A percentile compares a stretch with the other conserved stretches of the same genome.
phyloP scores from a whole-genome alignment of 2,888 invertebrate genomes.

The Leucoma salicis region DNA sequence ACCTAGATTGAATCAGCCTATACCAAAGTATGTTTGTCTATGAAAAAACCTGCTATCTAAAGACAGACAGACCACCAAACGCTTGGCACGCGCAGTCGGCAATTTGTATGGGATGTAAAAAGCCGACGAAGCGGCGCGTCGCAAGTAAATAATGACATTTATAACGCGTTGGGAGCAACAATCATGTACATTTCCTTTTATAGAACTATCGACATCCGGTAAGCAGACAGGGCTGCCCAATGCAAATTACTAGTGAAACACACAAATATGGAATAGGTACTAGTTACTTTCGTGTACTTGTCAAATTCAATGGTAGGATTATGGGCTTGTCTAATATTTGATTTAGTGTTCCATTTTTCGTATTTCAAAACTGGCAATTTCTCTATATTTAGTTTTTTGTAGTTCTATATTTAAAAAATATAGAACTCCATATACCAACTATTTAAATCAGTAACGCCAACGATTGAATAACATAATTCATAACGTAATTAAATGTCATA shows the following conservation, averaged over 20 bases:
- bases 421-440: no score
- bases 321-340: no score
- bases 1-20: neutral
- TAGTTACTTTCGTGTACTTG: no score
- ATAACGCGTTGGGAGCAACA: constrained; percentile 63
- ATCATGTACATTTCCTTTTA: constrained; percentile 67
- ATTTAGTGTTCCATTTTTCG: no score
- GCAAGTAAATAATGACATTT: constrained; percentile 65
- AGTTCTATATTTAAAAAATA: no score
- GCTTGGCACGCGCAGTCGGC: constrained; percentile 17
- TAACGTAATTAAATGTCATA: no score
- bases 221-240: constrained; percentile 37
- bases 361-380: no score
- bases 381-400: no score
- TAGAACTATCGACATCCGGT: constrained; percentile 65
- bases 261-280: neutral
- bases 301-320: no score
- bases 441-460: no score
- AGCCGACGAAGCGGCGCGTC: constrained; percentile 24
- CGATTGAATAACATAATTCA: no score
- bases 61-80: constrained; percentile 13
- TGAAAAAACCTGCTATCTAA: constrained; percentile 1
- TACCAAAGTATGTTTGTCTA: neutral
- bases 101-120: constrained; percentile 37
- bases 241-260: constrained; percentile 12